A percentile compares a stretch with the other conserved stretches of the same genome.
These are phyloP conservation scores for Cebidichthys violaceus DNA, from an alignment of 2,113 vertebrate genomes.

Conservation along the genomic window DNA sequence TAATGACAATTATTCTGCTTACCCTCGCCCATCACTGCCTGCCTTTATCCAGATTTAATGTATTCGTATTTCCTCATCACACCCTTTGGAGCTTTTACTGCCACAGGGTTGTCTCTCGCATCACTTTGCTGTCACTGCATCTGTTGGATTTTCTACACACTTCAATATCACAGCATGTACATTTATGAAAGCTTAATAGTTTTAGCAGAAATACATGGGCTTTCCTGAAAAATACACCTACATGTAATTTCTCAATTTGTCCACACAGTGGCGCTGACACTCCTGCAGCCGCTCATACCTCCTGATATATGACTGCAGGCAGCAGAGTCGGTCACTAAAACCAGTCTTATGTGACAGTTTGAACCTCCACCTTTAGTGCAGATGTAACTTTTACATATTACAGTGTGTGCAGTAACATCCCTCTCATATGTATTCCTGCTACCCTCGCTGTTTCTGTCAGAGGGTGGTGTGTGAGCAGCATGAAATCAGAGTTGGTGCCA, in stretches of 20 bases:
- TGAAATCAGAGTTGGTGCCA: background rate
- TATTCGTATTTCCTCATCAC: no score
- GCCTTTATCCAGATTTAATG: no score
- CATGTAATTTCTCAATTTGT: constrained; percentile 6
- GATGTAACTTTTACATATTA: background rate
- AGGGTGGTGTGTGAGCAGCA: background rate
- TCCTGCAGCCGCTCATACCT: background rate
- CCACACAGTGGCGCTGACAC: constrained; percentile 59
- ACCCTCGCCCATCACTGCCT: background rate
- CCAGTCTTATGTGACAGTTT: background rate
- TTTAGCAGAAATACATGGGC: no score
- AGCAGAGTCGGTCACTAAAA: background rate
- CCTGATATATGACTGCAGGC: background rate
- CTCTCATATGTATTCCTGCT: background rate
- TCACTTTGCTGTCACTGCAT: no score
- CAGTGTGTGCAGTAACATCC: background rate
- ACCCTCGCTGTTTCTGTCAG: background rate
- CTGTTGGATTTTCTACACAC: background rate
- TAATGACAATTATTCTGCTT: background rate
- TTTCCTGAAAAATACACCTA: background rate
- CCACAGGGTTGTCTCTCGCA: no score
- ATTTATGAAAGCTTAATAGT: background rate
- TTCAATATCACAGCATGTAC: background rate
- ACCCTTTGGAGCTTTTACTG: no score
- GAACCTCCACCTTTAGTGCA: background rate